These are phyloP conservation scores for Magallana ariakensis DNA, from an alignment of 1,140 invertebrate genomes.

Conservation along the genomic window DNA sequence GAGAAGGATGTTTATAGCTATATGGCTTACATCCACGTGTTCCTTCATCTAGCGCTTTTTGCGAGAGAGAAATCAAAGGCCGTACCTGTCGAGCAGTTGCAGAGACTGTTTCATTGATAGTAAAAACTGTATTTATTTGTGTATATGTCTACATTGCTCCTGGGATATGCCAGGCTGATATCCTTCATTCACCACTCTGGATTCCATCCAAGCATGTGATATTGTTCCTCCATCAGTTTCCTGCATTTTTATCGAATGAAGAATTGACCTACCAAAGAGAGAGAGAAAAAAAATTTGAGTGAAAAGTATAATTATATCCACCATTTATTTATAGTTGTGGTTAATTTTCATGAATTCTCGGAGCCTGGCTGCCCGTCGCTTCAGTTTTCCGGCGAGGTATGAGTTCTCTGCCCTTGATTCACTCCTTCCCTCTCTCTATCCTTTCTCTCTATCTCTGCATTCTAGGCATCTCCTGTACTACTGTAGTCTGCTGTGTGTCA, in stretches of 20 bases:
- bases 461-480: slow-evolving; percentile 28
- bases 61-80: neutral
- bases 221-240: neutral
- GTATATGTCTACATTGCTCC: neutral
- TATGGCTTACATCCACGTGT: too few relatives aligned
- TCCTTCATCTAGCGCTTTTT: too few relatives aligned
- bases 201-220: slow-evolving; percentile 20
- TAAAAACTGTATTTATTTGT: neutral
- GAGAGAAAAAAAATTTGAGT: neutral
- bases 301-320: neutral
- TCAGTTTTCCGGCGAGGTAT: slow-evolving; percentile 38
- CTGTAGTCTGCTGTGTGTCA: neutral
- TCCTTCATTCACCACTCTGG: neutral
- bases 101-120: neutral
- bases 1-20: too few relatives aligned
- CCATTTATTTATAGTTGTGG: slow-evolving; percentile 33
- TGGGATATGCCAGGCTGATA: neutral
- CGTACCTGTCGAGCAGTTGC: neutral
- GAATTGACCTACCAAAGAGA: neutral
- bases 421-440: neutral
- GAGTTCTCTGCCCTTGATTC: slow-evolving; percentile 21
- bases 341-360: slow-evolving; percentile 42
- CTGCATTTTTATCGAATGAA: too few relatives aligned
- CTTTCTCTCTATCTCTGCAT: slow-evolving; percentile 19
- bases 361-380: slow-evolving; percentile 23